Percentiles rank a stretch among this genome's conserved stretches.
phyloP scores from a whole-genome alignment of 2,797 vertebrate species.

The Pelochelys cantorii region DNA sequence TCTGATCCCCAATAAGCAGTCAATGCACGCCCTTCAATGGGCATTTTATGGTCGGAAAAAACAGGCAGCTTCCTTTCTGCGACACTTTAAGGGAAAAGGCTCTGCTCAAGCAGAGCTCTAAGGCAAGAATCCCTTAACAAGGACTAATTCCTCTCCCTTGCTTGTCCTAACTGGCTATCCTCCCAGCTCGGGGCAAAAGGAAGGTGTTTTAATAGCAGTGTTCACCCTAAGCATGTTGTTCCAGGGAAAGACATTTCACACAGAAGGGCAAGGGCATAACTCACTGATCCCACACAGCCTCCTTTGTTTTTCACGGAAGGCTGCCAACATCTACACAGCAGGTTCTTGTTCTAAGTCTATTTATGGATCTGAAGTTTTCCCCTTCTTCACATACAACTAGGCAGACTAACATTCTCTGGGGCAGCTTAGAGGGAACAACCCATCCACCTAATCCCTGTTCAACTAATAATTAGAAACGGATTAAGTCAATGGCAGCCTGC shows the following conservation, averaged over 20 bases:
- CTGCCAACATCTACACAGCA: rapidly evolving
- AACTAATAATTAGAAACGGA: rapidly evolving
- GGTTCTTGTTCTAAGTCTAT: not conserved
- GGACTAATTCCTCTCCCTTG: no score
- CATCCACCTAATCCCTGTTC: not conserved
- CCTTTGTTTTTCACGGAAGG: rapidly evolving
- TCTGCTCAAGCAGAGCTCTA: not conserved
- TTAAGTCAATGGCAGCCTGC: not conserved
- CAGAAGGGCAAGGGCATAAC: not conserved
- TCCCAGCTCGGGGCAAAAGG: rapidly evolving
- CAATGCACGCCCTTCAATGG: not conserved
- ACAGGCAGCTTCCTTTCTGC: not conserved
- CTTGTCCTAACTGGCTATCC: no score
- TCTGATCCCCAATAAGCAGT: not conserved
- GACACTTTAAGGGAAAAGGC: not conserved
- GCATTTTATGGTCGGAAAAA: not conserved
- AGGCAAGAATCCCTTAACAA: not conserved
- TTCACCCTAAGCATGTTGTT: not conserved
- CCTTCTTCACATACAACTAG: rapidly evolving
- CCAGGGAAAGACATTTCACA: not conserved
- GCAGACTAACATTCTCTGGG: not conserved
- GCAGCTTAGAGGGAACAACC: not conserved
- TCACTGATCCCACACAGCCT: not conserved
- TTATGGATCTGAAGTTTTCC: rapidly evolving
- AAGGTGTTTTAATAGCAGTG: rapidly evolving